A percentile compares a stretch with the other conserved stretches of the same genome.
Evolutionary conservation across 2,888 invertebrate genomes (phyloP).

Genomic region (Operophtera brumata): DNA sequence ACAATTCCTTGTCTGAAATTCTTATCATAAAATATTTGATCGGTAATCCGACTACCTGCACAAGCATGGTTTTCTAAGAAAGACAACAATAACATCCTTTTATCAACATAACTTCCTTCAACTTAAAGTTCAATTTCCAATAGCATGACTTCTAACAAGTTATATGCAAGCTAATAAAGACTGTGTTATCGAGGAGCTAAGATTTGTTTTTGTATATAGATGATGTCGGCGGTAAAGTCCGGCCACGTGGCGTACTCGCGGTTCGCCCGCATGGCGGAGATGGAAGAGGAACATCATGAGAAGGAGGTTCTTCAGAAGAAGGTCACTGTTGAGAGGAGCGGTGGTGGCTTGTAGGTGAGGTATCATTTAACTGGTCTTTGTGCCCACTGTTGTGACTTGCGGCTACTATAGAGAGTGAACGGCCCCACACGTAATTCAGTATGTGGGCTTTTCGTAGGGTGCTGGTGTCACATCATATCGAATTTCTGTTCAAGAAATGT

Average conservation of each 20-base stretch:
- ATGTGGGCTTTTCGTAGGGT: too few relatives aligned
- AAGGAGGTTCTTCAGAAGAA: constrained; percentile 87
- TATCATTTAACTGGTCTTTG: constrained; percentile 13
- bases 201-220: constrained; percentile 76
- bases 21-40: neutral
- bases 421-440: too few relatives aligned
- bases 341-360: constrained; percentile 91
- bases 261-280: constrained; percentile 96
- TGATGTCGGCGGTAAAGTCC: constrained; percentile 99
- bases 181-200: neutral
- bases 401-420: too few relatives aligned
- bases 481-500: too few relatives aligned
- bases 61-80: constrained; percentile 11
- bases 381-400: neutral
- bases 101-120: neutral
- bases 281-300: constrained; percentile 92
- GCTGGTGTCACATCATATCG: too few relatives aligned
- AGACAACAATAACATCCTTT: constrained; percentile 5
- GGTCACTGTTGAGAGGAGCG: constrained; percentile 95
- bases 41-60: constrained; percentile 9
- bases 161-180: neutral
- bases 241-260: constrained; percentile 97
- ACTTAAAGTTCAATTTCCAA: constrained; percentile 4
- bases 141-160: neutral
- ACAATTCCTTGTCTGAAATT: neutral